phyloP scores from a whole-genome alignment of 2,888 invertebrate genomes.

The Ormyrus labotus region DNA sequence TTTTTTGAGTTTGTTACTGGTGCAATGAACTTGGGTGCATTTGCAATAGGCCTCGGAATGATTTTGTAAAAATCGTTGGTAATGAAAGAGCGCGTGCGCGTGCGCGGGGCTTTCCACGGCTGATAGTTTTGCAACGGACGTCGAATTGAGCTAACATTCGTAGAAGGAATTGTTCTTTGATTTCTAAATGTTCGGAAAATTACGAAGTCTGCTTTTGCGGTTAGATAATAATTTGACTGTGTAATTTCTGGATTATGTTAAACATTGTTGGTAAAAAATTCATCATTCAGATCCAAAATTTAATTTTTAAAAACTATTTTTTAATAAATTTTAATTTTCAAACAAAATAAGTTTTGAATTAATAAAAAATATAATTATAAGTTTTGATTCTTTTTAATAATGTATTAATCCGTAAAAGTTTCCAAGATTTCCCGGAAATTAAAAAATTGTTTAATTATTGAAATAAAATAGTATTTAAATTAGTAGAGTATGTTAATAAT shows the following conservation, averaged over 20 bases:
- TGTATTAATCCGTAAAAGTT: no score
- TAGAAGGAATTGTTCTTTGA: neutral
- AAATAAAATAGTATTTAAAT: no score
- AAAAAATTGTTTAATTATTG: no score
- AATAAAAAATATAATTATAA: no score
- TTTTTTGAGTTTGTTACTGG: constrained; percentile 13
- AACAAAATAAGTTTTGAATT: no score
- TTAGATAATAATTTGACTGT: neutral
- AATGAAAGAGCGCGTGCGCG: constrained; percentile 10
- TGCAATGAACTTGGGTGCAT: neutral
- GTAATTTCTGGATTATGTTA: neutral
- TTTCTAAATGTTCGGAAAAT: constrained; percentile 26
- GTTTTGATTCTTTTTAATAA: no score
- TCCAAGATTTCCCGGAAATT: no score
- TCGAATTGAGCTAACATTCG: constrained; percentile 1
- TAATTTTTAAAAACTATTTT: no score
- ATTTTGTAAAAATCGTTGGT: constrained; percentile 29
- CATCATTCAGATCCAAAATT: no score
- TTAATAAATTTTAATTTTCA: no score
- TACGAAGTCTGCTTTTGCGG: neutral
- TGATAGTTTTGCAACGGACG: constrained; percentile 17
- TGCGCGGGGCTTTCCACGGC: constrained; percentile 14
- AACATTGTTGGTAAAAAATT: neutral
- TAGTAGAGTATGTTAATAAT: no score
- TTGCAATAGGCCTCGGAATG: constrained; percentile 29